These are phyloP conservation scores for Dasypus novemcinctus DNA, from an alignment of 2,113 vertebrate genomes.

Conservation along the genomic window DNA sequence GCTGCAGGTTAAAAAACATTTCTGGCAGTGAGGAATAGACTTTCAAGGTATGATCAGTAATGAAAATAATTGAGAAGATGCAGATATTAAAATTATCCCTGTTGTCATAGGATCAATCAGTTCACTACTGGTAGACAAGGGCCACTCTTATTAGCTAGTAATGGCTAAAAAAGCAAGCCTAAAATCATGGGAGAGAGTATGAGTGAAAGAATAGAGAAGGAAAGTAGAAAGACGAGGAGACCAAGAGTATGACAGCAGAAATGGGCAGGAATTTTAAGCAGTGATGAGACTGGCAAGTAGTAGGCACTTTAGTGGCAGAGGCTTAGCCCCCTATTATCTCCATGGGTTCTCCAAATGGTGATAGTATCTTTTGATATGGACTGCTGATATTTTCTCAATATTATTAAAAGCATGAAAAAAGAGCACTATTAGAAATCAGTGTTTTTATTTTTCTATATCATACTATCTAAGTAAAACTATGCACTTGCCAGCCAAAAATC, in stretches of 20 bases:
- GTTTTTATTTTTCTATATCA: background rate
- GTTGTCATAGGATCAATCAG: background rate
- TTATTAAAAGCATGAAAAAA: background rate
- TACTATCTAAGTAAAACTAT: background rate
- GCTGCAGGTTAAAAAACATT: background rate
- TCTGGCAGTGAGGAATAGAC: background rate
- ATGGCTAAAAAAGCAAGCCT: background rate
- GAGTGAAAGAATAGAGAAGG: background rate
- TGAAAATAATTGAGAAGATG: background rate
- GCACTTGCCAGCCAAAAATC: background rate
- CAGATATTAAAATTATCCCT: background rate
- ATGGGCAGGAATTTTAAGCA: background rate
- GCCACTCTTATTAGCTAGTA: background rate
- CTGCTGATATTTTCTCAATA: constrained; percentile 13
- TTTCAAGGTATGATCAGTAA: background rate
- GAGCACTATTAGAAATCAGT: background rate
- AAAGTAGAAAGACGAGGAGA: background rate
- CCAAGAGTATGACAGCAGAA: background rate
- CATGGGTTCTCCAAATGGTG: background rate
- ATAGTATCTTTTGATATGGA: background rate
- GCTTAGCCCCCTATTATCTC: background rate
- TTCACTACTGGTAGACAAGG: background rate
- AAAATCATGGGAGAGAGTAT: background rate
- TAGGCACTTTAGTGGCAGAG: background rate
- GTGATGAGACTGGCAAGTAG: background rate